Base-by-base conservation (phyloP, 1,140 invertebrate species). In the Heliconius eleuchia region DNA sequence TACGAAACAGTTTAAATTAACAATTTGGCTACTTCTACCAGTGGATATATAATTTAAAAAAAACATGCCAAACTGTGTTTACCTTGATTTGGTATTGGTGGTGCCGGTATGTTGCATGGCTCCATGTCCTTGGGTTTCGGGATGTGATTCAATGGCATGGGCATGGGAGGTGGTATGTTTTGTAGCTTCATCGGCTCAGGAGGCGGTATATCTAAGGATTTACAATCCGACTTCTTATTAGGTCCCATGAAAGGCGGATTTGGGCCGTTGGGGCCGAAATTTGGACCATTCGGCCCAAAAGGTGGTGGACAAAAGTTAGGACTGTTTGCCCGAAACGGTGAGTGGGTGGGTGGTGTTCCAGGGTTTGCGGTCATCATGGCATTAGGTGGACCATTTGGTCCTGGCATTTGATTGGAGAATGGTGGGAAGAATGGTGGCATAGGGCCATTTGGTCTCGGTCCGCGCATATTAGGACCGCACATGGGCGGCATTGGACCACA, bases 391-490 rank as follows among this genome's bases (percentile, higher is more conserved):
- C 88, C 90, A 86, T 91, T 92, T 13, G 88, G 88, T 16, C 91
- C 87, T 86, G 91, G 89, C 87, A 91, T 90, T 50, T 84, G 77
- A 27, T 92, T 91, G 30, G 84, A 83, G 76, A 91, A 92, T 18
- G 90, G 90, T 2, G 92, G 90, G 76, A 90, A 92, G 76, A 93
- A 93, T 34, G 91, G 91, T 23, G 89, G 89, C 90, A 94, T 92
- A 27, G 89, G 88, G 34, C 90, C 90, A 87, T 92, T 93, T 19
- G 92, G 92, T 16, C 92, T 87, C 52, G 87, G 86, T 0, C 86
- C 90, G 16, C 85, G 82, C 86, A 91, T 89, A 77, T 92, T 91
- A 42, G 90, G 89, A 18, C 87, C 86, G 78, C 89, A 88, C 88
- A 93, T 91, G 8, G 90, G 90, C 39, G 85, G 87, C 86, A 90